phyloP scores from a whole-genome alignment of 1,140 invertebrate genomes.

The Lordiphosa clarofinis region DNA sequence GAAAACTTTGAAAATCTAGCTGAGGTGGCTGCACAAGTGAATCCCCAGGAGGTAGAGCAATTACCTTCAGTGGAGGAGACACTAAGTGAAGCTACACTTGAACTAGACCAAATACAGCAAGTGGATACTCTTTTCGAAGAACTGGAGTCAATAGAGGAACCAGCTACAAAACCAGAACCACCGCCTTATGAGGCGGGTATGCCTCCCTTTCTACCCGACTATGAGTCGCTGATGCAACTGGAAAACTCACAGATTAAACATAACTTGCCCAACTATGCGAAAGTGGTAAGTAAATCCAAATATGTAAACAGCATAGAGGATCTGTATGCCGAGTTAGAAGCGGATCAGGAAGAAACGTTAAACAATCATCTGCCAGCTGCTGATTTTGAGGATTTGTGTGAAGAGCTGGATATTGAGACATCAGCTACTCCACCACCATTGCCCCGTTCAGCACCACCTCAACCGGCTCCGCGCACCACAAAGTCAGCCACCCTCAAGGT shows the following conservation, averaged over 20 bases:
- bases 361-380: conserved; percentile 12
- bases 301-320: conserved; percentile 59
- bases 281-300: conserved; percentile 30
- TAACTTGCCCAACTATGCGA: conserved; percentile 52
- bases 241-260: conserved; percentile 22
- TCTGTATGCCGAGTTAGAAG: conserved; percentile 49
- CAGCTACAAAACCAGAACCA: conserved; percentile 12
- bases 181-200: conserved; percentile 47
- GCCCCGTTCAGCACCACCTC: conserved; percentile 23
- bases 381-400: conserved; percentile 50
- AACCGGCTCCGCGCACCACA: conserved; percentile 42
- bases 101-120: conserved; percentile 27
- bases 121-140: conserved; percentile 39
- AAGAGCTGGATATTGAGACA: conserved; percentile 34
- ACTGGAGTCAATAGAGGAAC: conserved; percentile 22
- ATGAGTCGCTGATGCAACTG: conserved; percentile 58
- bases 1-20: conserved; percentile 66
- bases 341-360: conserved; percentile 7
- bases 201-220: conserved; percentile 43
- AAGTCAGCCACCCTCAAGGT: conserved; percentile 49
- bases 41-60: conserved; percentile 32
- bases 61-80: conserved; percentile 21
- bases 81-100: conserved; percentile 16
- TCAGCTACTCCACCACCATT: conserved; percentile 14
- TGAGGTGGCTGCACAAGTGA: conserved; percentile 17